These are phyloP conservation scores for Cichladusa arquata DNA, from an alignment of 2,113 vertebrate genomes.

Conservation along the genomic window DNA sequence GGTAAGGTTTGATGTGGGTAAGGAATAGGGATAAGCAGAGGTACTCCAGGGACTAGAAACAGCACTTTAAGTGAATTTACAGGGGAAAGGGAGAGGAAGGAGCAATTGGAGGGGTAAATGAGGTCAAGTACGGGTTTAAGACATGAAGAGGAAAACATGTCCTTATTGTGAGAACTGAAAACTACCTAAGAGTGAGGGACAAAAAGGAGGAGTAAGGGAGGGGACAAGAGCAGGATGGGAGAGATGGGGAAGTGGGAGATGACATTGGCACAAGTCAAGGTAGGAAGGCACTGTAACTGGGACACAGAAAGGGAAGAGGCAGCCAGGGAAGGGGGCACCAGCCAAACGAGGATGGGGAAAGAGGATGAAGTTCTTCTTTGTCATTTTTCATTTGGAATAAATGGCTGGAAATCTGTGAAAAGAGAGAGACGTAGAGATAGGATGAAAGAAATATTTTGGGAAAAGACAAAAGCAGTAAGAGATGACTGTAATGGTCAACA, in stretches of 20 bases:
- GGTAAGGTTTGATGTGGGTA: neutral
- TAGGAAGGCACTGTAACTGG: neutral
- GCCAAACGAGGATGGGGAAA: neutral
- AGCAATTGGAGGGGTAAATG: neutral
- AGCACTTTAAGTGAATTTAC: neutral
- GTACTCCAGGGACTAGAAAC: neutral
- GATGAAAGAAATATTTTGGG: neutral
- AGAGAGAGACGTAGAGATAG: neutral
- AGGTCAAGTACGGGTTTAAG: neutral
- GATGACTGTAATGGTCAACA: neutral
- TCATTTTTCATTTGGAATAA: neutral
- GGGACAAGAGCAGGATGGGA: neutral
- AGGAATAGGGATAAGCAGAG: neutral
- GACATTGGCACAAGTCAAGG: accelerated
- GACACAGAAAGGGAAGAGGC: neutral
- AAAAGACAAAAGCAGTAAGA: neutral
- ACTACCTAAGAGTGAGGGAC: neutral
- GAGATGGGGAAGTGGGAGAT: neutral
- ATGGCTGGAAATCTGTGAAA: neutral
- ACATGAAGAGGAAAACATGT: neutral
- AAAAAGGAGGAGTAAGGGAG: neutral
- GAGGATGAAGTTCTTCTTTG: neutral
- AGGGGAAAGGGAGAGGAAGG: neutral
- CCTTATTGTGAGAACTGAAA: neutral
- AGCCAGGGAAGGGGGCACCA: neutral